Base-by-base conservation (phyloP, 2,797 vertebrate species). In the Discoglossus pictus region DNA sequence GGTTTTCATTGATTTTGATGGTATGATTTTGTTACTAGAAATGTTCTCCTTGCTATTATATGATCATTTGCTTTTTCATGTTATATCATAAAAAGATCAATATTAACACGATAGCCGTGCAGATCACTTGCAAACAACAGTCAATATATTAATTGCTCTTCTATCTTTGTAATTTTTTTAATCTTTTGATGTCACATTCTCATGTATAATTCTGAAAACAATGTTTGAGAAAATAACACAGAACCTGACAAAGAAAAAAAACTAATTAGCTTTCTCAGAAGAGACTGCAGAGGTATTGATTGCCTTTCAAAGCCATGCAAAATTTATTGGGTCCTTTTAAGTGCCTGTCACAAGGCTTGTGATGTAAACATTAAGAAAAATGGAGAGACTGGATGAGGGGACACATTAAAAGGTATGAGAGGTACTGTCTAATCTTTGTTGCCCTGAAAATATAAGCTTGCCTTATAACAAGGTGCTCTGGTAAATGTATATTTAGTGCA, bases 301-400 rank as follows among this genome's bases (percentile, higher is more conserved):
- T 62, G 50, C 43, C 50, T 69, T 55, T 69, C 59, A 48, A 54
- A 69, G 66, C 50, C 66, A 61, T 55, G 51, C 40, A 68, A 68
- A 68, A 61, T 68, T 52, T 69, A 69, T 69, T 69, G 67, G 51
- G 36, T 55, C 50, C 31, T 53, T 61, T 62, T 68, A 55, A 69
- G 58, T 69, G 67, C 17, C 31, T 69, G 67, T 34, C 67, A 55
- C 43, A 55, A 69, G 50, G 42, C 51, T 17, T 25, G 44, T 40
- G 21, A 54, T 47, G 34, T 53, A 62, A 55, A 61, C 50, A 62
- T 55, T 27, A 48, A 69, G 58, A 62, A 31, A 47, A 53, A 68
- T 56, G 23, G 51, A 31, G 3, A 38, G 56, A 4, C 1, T n/a
- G 21, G 16, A 59, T 12, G 2, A 11, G 2, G 20, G 48, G 27